Conservation (phyloP, 2,888 invertebrate genomes). For the Torymus texanus region DNA sequence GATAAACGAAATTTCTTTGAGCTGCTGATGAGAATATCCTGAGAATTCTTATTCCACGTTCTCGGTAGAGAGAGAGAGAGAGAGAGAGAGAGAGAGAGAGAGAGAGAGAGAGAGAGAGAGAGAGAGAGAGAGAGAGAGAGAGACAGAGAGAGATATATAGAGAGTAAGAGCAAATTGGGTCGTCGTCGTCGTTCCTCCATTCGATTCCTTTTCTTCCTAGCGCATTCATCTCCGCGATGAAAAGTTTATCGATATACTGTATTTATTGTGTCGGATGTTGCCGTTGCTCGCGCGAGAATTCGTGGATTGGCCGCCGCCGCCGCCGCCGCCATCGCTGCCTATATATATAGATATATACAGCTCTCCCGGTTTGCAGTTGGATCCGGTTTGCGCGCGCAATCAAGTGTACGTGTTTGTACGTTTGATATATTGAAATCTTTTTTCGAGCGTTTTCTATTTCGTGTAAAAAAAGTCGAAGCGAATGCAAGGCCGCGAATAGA, state of each 20-base stretch:
- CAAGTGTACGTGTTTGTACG: no score
- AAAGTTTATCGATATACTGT: slow-evolving; percentile 17
- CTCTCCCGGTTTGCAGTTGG: no score
- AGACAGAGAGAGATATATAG: not conserved
- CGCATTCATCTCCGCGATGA: slow-evolving; percentile 2
- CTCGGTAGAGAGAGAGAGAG: not conserved
- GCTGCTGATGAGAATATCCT: not conserved
- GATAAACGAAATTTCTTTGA: slow-evolving; percentile 29
- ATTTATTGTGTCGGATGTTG: not conserved
- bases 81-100: slow-evolving; percentile 17
- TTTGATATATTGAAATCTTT: no score
- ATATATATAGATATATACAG: no score
- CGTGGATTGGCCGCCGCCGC: not conserved
- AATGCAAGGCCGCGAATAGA: no score
- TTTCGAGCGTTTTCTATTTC: not conserved
- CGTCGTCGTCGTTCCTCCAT: not conserved
- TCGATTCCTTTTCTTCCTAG: not conserved
- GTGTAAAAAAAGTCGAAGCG: no score
- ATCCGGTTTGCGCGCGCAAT: no score
- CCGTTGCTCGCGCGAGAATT: not conserved
- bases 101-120: not conserved
- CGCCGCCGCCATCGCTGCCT: no score
- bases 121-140: not conserved
- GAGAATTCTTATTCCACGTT: not conserved
- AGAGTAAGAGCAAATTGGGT: slow-evolving; percentile 22